A percentile compares a stretch with the other conserved stretches of the same genome.
Evolutionary conservation across 2,113 vertebrate genomes (phyloP).

Genomic region (Cettia cetti): DNA sequence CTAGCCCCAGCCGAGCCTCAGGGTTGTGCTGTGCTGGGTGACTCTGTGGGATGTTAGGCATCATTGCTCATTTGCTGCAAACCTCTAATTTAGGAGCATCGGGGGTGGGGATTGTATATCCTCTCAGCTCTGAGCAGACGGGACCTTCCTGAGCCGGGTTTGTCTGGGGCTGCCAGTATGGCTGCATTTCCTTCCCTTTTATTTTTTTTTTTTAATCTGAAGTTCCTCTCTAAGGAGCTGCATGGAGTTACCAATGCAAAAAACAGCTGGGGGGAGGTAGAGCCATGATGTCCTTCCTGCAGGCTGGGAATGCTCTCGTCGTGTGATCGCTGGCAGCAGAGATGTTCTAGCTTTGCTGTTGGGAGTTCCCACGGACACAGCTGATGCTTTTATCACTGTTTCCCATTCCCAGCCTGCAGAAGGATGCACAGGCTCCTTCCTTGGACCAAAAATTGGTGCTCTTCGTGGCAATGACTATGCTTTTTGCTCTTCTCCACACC

Average conservation of each 20-base stretch:
- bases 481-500: background rate
- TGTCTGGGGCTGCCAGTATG: background rate
- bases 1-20: background rate
- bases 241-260: fast-evolving
- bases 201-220: background rate
- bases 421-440: background rate
- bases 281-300: fast-evolving
- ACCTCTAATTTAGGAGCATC: fast-evolving
- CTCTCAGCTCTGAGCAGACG: fast-evolving
- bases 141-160: fast-evolving
- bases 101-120: background rate
- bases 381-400: background rate
- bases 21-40: background rate
- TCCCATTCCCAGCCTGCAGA: background rate
- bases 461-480: fast-evolving
- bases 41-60: background rate
- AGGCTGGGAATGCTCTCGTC: background rate
- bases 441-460: background rate
- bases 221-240: background rate
- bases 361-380: background rate
- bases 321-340: fast-evolving
- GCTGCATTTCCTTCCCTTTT: background rate
- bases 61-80: background rate
- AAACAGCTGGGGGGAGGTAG: background rate
- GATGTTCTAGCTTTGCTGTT: background rate